A percentile compares a stretch with the other conserved stretches of the same genome.
Evolutionary conservation across 2,888 invertebrate genomes (phyloP).

Genomic region (Hypercompe scribonia): DNA sequence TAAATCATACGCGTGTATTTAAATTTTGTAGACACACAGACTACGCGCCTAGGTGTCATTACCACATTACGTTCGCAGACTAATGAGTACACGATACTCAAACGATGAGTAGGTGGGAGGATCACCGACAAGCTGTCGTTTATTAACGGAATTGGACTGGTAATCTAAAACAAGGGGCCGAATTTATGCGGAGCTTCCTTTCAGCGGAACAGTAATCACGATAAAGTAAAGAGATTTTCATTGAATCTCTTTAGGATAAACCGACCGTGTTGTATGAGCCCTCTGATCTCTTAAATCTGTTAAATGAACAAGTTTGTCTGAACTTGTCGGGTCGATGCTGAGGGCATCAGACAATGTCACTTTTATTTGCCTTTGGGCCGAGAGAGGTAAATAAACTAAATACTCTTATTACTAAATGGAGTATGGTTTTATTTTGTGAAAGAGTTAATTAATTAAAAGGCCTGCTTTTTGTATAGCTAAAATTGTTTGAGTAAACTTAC

Average conservation of each 20-base stretch:
- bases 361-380: slow-evolving; percentile 77
- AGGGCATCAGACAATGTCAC: slow-evolving; percentile 81
- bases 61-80: slow-evolving; percentile 25
- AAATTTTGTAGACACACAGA: slow-evolving; percentile 27
- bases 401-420: slow-evolving; percentile 49
- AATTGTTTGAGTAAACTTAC: slow-evolving; percentile 10
- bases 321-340: slow-evolving; percentile 60
- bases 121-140: slow-evolving; percentile 37
- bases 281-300: slow-evolving; percentile 52
- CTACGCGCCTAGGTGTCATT: background rate
- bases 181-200: slow-evolving; percentile 41
- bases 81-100: slow-evolving; percentile 30
- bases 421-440: slow-evolving; percentile 41
- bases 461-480: slow-evolving; percentile 31
- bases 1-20: slow-evolving; percentile 12
- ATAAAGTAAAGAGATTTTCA: slow-evolving; percentile 54
- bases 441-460: slow-evolving; percentile 54
- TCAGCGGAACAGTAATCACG: slow-evolving; percentile 48
- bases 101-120: slow-evolving; percentile 33
- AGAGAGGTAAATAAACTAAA: slow-evolving; percentile 74
- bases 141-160: slow-evolving; percentile 44
- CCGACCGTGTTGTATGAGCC: slow-evolving; percentile 46
- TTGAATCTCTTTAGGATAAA: slow-evolving; percentile 49
- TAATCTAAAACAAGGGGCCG: slow-evolving; percentile 35
- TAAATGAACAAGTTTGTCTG: slow-evolving; percentile 54